Evolutionary conservation across 2,113 vertebrate genomes (phyloP).

Genomic region (Heterochromis multidens): DNA sequence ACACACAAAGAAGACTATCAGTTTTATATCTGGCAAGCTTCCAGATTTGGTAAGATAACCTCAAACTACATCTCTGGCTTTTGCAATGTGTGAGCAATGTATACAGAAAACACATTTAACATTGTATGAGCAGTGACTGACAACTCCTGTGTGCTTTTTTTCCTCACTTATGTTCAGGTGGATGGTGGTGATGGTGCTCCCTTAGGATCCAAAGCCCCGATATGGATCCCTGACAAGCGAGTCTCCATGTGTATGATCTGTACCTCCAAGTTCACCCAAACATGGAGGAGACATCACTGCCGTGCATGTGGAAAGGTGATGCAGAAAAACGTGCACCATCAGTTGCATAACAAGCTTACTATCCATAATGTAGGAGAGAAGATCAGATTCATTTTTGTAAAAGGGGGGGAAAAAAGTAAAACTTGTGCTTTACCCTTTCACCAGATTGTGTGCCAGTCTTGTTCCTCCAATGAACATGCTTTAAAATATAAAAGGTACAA

Average conservation of each 20-base stretch:
- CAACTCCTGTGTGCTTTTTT: neutral
- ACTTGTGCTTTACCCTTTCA: neutral
- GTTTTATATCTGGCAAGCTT: slow-evolving; percentile 85
- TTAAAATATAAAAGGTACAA: slow-evolving; percentile 95
- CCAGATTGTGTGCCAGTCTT: slow-evolving; percentile 94
- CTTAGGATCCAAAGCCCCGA: slow-evolving; percentile 92
- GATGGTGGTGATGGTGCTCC: slow-evolving; percentile 74
- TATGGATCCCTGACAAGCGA: slow-evolving; percentile 95
- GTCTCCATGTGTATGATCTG: slow-evolving; percentile 99
- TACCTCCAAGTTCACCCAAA: slow-evolving; percentile 92
- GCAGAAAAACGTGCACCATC: neutral
- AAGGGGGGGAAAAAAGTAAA: neutral
- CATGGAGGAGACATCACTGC: slow-evolving; percentile 96
- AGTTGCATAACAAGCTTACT: neutral
- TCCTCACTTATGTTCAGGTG: slow-evolving; percentile 57
- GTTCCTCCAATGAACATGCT: slow-evolving; percentile 88
- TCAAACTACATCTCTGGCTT: neutral
- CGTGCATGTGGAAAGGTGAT: slow-evolving; percentile 93
- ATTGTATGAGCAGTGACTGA: neutral
- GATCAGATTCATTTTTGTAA: neutral
- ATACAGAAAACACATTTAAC: neutral
- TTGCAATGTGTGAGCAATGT: neutral
- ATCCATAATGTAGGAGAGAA: neutral
- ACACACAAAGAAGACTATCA: slow-evolving; percentile 90
- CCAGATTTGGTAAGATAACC: slow-evolving; percentile 74